Conservation (phyloP, 2,797 vertebrate genomes). For the Neomorphus geoffroyi region DNA sequence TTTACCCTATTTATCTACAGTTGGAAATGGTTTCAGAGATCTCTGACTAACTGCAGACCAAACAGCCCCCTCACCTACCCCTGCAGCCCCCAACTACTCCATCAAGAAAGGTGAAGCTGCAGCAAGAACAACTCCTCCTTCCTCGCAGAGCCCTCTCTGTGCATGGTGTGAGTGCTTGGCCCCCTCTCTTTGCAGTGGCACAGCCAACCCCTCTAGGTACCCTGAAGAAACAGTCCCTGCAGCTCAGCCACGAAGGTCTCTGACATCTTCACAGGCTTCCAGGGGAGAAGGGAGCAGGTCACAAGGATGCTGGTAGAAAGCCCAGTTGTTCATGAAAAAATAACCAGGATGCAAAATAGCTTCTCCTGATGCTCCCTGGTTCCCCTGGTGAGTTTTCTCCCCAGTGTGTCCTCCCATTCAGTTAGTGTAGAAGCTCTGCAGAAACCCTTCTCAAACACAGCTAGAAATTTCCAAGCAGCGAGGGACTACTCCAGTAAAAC, state of each 20-base stretch:
- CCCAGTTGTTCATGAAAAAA: not conserved
- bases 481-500: not conserved
- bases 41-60: not conserved
- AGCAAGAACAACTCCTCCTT: not conserved
- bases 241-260: not conserved
- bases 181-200: not conserved
- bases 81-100: not conserved
- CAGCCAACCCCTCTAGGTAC: not conserved
- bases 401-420: fast-evolving
- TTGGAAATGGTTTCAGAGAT: not conserved
- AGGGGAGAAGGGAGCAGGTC: not conserved
- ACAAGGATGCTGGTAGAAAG: not conserved
- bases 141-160: not conserved
- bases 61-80: not conserved
- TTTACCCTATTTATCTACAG: not conserved
- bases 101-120: not conserved
- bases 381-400: not conserved
- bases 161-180: fast-evolving
- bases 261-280: not conserved
- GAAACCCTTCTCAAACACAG: not conserved
- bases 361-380: fast-evolving
- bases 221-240: not conserved
- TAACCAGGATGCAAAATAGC: not conserved
- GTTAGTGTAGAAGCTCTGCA: not conserved
- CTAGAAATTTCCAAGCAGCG: not conserved